A percentile compares a stretch with the other conserved stretches of the same genome.
These are phyloP conservation scores for Nephrotoma flavescens DNA, from an alignment of 2,888 invertebrate species.

Conservation along the genomic window DNA sequence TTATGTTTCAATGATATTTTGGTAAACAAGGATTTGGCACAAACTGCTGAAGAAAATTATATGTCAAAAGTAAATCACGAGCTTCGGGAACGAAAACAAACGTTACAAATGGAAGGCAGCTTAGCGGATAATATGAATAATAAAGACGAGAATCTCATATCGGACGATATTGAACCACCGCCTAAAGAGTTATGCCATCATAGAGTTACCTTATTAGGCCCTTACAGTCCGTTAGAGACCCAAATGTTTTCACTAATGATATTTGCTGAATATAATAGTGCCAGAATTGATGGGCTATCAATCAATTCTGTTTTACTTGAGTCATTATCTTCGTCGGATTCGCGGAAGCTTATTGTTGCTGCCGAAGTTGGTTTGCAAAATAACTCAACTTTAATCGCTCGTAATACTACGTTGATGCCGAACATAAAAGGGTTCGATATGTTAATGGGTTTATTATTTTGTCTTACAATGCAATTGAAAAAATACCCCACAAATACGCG, in stretches of 20 bases:
- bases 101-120: not conserved
- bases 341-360: conserved; percentile 36
- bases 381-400: conserved; percentile 40
- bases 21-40: conserved; percentile 45
- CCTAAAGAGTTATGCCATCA: conserved; percentile 25
- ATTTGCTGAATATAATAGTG: conserved; percentile 40
- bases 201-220: conserved; percentile 45
- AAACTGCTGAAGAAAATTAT: conserved; percentile 56
- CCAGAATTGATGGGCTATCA: conserved; percentile 58
- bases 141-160: conserved; percentile 22
- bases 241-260: conserved; percentile 45
- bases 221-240: conserved; percentile 69
- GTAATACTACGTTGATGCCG: conserved; percentile 83
- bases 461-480: conserved; percentile 67
- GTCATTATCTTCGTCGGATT: conserved; percentile 21
- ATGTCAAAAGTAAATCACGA: conserved; percentile 54
- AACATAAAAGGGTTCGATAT: conserved; percentile 70
- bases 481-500: conserved; percentile 42
- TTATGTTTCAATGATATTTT: conserved; percentile 48
- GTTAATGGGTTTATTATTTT: conserved; percentile 64
- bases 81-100: conserved; percentile 33
- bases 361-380: conserved; percentile 38
- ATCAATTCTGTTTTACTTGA: conserved; percentile 78
- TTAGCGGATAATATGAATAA: conserved; percentile 16
- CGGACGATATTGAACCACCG: conserved; percentile 30